Conservation (phyloP, 2,797 vertebrate genomes). For the Mormyrus hasselquistii region DNA sequence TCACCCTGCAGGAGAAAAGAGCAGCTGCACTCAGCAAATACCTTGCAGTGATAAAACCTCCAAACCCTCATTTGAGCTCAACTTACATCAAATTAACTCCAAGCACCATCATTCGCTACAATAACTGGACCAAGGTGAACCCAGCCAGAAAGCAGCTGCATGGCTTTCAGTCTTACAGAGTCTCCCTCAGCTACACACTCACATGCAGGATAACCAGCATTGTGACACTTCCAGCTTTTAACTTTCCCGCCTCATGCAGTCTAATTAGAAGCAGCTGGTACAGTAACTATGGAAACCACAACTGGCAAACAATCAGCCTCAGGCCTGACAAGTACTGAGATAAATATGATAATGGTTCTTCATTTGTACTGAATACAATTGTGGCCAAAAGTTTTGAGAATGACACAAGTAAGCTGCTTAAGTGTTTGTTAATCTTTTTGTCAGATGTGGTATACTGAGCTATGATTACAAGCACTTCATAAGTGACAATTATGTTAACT, state of each 20-base stretch:
- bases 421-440: too few relatives aligned
- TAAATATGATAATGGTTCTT: not conserved
- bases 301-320: not conserved
- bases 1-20: too few relatives aligned
- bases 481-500: too few relatives aligned
- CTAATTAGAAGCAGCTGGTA: conserved; percentile 6
- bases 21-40: not conserved
- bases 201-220: not conserved
- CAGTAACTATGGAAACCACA: conserved; percentile 1
- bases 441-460: too few relatives aligned
- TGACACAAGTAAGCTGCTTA: too few relatives aligned
- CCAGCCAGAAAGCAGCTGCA: not conserved
- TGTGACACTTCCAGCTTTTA: not conserved
- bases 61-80: not conserved
- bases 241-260: not conserved
- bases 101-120: not conserved
- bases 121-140: not conserved
- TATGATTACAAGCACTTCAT: too few relatives aligned
- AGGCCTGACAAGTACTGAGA: not conserved
- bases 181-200: not conserved
- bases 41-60: not conserved
- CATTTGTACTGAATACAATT: too few relatives aligned
- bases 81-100: not conserved
- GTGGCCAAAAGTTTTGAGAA: too few relatives aligned
- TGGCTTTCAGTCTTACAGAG: not conserved